Evolutionary conservation across 92 coral and sea anemone genomes (phyloP).

Genomic region (Porites lobata): DNA sequence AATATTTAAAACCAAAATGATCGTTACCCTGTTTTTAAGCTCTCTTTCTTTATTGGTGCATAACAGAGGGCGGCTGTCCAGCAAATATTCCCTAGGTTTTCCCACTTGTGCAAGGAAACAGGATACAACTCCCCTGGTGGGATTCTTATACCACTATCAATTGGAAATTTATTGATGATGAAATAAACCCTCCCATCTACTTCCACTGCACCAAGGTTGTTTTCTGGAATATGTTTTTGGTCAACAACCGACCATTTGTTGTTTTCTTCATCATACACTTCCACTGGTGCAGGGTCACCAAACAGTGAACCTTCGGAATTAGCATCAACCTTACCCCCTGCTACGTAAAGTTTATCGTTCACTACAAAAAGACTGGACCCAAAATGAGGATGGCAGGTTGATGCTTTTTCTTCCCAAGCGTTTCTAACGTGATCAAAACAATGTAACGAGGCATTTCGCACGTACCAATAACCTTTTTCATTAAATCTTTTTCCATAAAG

Average conservation of each 20-base stretch:
- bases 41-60: too few species aligned
- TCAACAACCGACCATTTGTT: slow-evolving; percentile 20
- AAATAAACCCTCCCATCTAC: slow-evolving; percentile 32
- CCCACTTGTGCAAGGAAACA: slow-evolving; percentile 20
- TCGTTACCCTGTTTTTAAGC: too few species aligned
- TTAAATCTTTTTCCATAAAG: too few species aligned
- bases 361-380: slow-evolving; percentile 37
- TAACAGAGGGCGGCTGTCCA: neutral
- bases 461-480: too few species aligned
- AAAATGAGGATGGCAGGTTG: slow-evolving; percentile 10
- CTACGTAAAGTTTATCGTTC: slow-evolving; percentile 22
- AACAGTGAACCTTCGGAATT: neutral
- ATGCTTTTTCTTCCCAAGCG: slow-evolving; percentile 11
- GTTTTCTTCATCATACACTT: slow-evolving; percentile 9
- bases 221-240: slow-evolving; percentile 43
- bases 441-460: too few species aligned
- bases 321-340: neutral
- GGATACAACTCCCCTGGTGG: slow-evolving; percentile 53
- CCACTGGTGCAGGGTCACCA: neutral
- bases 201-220: slow-evolving; percentile 41
- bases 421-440: too few species aligned
- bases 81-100: neutral
- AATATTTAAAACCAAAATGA: too few species aligned
- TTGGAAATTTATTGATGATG: slow-evolving; percentile 12
- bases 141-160: slow-evolving; percentile 41